Evolutionary conservation across 2,113 vertebrate genomes (phyloP).

Genomic region (Holacanthus passer): DNA sequence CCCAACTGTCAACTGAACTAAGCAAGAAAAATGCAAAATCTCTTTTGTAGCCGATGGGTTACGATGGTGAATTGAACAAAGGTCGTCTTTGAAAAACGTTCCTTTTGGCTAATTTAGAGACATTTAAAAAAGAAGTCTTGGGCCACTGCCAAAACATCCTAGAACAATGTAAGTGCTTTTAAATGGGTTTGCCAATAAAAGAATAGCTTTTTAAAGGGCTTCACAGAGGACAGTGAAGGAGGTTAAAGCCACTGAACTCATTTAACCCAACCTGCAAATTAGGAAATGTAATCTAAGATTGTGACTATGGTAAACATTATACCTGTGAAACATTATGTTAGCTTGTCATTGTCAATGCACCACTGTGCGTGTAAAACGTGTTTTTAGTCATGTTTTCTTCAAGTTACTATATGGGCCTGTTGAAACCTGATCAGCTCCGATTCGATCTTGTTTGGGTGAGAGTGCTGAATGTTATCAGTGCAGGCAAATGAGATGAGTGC

Average conservation of each 20-base stretch:
- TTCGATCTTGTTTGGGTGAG: not conserved
- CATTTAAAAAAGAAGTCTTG: not conserved
- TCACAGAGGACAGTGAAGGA: not conserved
- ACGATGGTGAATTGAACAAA: not conserved
- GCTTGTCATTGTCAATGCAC: too few relatives aligned
- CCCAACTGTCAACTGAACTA: not conserved
- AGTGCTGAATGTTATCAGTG: constrained; percentile 10
- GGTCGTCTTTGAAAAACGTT: not conserved
- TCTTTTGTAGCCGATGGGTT: not conserved
- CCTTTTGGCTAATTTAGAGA: not conserved
- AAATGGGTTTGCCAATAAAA: not conserved
- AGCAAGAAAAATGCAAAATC: not conserved
- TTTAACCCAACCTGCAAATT: not conserved
- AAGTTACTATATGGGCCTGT: not conserved
- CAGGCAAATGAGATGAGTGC: not conserved
- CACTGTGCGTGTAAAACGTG: too few relatives aligned
- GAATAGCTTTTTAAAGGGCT: not conserved
- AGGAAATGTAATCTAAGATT: not conserved
- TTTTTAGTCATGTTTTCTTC: not conserved
- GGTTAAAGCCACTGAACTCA: not conserved
- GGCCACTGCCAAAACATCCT: not conserved
- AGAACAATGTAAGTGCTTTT: not conserved
- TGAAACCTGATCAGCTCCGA: constrained; percentile 1
- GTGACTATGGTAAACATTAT: too few relatives aligned
- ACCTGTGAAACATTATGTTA: too few relatives aligned